A percentile compares a stretch with the other conserved stretches of the same genome.
Evolutionary conservation across 2,888 invertebrate genomes (phyloP).

Genomic region (Macaria liturata): DNA sequence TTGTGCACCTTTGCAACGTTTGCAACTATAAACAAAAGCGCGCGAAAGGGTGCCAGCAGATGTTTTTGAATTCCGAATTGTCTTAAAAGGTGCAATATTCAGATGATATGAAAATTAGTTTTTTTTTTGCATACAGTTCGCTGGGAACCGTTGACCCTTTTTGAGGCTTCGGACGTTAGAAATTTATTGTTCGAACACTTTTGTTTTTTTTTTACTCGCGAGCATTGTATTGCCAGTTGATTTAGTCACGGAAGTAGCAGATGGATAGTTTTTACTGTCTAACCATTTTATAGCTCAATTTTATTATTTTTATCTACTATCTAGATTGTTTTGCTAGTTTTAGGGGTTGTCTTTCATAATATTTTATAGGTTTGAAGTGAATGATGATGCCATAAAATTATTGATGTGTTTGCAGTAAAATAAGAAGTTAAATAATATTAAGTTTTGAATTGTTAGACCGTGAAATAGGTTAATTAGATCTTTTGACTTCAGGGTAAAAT

Average conservation of each 20-base stretch:
- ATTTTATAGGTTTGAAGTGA: constrained; percentile 1
- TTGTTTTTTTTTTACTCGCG: constrained; percentile 58
- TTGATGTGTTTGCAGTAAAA: no score
- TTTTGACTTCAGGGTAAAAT: no score
- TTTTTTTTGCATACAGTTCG: constrained; percentile 65
- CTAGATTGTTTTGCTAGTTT: constrained; percentile 21
- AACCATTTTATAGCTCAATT: constrained; percentile 18
- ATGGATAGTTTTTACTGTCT: constrained; percentile 40
- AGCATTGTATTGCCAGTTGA: constrained; percentile 50
- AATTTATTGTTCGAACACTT: constrained; percentile 53
- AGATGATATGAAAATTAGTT: constrained; percentile 68
- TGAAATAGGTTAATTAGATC: no score
- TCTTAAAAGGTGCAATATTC: constrained; percentile 76
- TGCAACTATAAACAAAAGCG: constrained; percentile 65
- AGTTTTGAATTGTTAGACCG: no score
- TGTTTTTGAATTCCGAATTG: constrained; percentile 58
- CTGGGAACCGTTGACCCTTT: constrained; percentile 74
- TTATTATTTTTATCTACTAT: constrained; percentile 19
- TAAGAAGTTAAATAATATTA: no score
- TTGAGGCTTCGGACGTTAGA: constrained; percentile 52
- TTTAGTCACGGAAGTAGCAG: constrained; percentile 45
- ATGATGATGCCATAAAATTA: neutral
- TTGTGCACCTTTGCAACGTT: constrained; percentile 63
- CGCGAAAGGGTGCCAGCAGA: constrained; percentile 61
- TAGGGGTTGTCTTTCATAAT: constrained; percentile 19